A percentile compares a stretch with the other conserved stretches of the same genome.
These are phyloP conservation scores for Melitaea athalia DNA, from an alignment of 2,888 invertebrate genomes.

Conservation along the genomic window DNA sequence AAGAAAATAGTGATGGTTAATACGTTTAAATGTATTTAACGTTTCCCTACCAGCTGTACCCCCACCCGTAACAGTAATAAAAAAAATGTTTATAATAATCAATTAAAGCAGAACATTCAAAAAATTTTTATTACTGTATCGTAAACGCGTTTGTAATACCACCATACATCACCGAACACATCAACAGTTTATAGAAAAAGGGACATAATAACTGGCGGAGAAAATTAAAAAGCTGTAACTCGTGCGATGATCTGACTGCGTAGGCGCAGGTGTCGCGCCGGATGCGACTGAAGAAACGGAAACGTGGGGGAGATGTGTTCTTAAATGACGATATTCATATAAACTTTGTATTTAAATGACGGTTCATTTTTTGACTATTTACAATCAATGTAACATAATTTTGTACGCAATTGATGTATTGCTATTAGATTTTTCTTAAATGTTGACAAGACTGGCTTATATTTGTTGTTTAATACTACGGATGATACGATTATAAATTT, in stretches of 20 bases:
- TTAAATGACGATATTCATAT: slow-evolving; percentile 3
- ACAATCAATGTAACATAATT: not conserved
- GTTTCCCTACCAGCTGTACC: not conserved
- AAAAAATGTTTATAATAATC: slow-evolving; percentile 20
- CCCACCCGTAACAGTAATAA: slow-evolving; percentile 5
- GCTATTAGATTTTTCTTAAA: no score
- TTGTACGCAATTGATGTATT: not conserved
- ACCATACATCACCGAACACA: slow-evolving; percentile 54
- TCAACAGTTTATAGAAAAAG: slow-evolving; percentile 65
- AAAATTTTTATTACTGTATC: slow-evolving; percentile 29
- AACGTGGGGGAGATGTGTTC: slow-evolving; percentile 20
- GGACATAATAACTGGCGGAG: slow-evolving; percentile 67
- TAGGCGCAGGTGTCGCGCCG: slow-evolving; percentile 77
- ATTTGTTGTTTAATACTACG: no score
- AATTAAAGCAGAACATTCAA: slow-evolving; percentile 26
- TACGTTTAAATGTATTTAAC: no score
- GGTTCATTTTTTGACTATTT: not conserved
- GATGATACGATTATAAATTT: no score
- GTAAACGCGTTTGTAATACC: slow-evolving; percentile 36
- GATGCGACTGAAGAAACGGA: slow-evolving; percentile 68
- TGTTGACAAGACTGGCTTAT: no score
- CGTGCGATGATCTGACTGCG: slow-evolving; percentile 49
- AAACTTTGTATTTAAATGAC: slow-evolving; percentile 5
- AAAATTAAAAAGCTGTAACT: slow-evolving; percentile 77
- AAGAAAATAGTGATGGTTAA: no score